Base-by-base conservation (phyloP, 2,113 vertebrate genomes). In the Hyla sarda region DNA sequence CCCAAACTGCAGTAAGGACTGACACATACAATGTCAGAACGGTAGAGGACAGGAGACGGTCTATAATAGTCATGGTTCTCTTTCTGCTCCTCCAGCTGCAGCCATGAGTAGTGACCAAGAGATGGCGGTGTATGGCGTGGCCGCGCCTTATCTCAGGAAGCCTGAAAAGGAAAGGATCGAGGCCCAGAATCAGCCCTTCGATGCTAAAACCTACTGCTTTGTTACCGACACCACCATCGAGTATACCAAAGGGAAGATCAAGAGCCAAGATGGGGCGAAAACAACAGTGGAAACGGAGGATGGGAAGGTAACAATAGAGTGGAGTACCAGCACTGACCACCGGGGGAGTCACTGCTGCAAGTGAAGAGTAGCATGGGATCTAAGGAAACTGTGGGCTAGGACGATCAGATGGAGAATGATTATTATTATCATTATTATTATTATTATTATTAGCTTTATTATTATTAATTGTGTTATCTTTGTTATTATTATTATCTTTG, bases 151-250 rank as follows among this genome's bases (percentile, higher is more conserved):
- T 89, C 93, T 97, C 74, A 93, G 93, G 5, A 97, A 95, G 75
- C 92, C 95, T 0, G 95, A 96, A 88, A 95, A 94, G 88, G 95
- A 96, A 88, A 85, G 95, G 30, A 93, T 90, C 0, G 95, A 96
- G 89, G 94, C 94, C 21, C 96, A 97, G 91, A 96, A 95, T 88
- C 93, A 92, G 17, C 94, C 94, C 0, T 96, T 96, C n/a, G 96
- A 97, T 34, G 94, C 95, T 90, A 96, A 92, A 17, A 95, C 94
- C 0, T 94, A 94, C 75, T 96, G 95, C 89, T 97, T 93, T 28
- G 95, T 96, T 82, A 91, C 93, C 1, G 93, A 97, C 62, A 62
- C 93, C 0, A 94, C 94, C 84, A 89, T 93, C 34, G 94, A 95
- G 65, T 96, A 96, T 41, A 87, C 90, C 88, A 97, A 93, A 89